Evolutionary conservation across 2,113 vertebrate genomes (phyloP), one percentile per base, ranked within the genome.

Genomic region (Electrona antarctica): DNA sequence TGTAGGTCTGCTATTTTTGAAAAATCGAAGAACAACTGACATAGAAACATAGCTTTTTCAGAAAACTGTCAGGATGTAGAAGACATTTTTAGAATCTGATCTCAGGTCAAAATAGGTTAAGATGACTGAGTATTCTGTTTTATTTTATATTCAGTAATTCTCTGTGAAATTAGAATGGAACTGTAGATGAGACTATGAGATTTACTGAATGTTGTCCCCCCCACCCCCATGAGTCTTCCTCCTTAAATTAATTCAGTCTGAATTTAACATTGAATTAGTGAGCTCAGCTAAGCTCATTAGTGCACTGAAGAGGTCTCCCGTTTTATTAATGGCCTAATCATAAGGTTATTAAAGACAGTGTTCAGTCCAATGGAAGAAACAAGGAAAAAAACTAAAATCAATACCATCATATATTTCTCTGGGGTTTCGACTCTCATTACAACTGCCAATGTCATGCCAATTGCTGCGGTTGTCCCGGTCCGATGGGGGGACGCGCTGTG

Each of bases 271-370:
- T 48, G 46, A 76, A 64, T 64, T 60, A 54, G n/a, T 64, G 55
- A 48, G 7, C 67, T 69, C 11, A 62, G 11, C 41, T 4, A 5
- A 64, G 55, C 73, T 55, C 28, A 94, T 95, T 95, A 93, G 91
- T 89, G 87, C 90, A 91, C 92, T 90, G 92, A 93, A 91, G 92
- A 92, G 91, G 77, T 62, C 87, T 88, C 87, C 87, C 90, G 90
- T 94, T 41, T 94, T 92, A 94, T 95, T 95, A 94, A 86, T 79
- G 92, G 90, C 87, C 89, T 93, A 95, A 94, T 95, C 93, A 94
- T 91, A 93, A 91, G 90, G 91, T 94, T 92, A 91, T 92, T 96
- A 94, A 95, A 94, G 91, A 93, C 91, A 91, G 91, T 91, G 88
- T 92, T 93, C 92, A 67, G 51, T 85, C 41, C 7, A 59, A 69